phyloP scores from a whole-genome alignment of 2,113 vertebrate species.

The Sitta europaea region DNA sequence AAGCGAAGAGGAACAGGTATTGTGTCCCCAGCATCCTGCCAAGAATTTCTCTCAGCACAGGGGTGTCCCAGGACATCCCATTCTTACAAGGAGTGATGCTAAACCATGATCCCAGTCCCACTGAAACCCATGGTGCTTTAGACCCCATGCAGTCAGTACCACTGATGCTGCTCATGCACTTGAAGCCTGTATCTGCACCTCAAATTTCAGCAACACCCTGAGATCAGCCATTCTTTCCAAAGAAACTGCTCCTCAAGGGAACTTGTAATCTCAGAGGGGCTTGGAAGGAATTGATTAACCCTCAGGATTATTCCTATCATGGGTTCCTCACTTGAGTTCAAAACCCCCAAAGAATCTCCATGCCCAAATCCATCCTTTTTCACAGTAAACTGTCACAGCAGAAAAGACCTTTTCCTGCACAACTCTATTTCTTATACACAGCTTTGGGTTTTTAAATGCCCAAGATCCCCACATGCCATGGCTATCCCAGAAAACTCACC shows the following conservation, averaged over 20 bases:
- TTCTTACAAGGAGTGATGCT: neutral
- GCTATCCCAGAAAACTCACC: neutral
- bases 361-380: neutral
- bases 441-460: neutral
- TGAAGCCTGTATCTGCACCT: neutral
- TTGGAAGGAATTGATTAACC: neutral
- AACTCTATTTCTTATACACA: neutral
- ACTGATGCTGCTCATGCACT: neutral
- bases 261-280: neutral
- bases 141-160: neutral
- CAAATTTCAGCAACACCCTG: neutral
- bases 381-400: neutral
- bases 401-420: neutral
- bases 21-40: neutral
- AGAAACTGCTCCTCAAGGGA: neutral
- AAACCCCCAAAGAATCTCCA: neutral
- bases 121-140: accelerated
- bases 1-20: neutral
- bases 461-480: neutral
- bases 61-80: neutral
- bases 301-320: neutral
- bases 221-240: neutral
- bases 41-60: neutral
- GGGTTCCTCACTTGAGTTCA: neutral
- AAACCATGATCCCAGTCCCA: neutral